Base-by-base conservation (phyloP, 23 tunicate genomes). In the Aplidium turbinatum region DNA sequence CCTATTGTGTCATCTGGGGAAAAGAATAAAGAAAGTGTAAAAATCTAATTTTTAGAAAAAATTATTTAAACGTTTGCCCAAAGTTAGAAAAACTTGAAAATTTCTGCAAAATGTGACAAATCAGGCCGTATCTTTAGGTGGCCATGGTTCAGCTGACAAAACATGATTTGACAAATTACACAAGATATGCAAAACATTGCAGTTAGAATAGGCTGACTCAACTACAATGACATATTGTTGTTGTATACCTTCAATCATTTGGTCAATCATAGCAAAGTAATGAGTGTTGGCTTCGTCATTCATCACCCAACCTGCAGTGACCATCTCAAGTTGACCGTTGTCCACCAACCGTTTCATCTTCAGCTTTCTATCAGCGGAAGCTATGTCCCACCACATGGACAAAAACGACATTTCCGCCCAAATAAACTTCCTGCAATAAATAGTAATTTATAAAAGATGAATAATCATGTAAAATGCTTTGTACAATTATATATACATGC, bases 281-380 rank as follows among this genome's bases (percentile, higher is more conserved):
- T 94, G 99, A 35, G 95, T 94, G 66, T 90, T 90, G 22, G 99
- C 99, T 58, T 94, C 99, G 57, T 94, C 99, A 47, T 90, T 94
- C 99, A 94, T 94, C 24, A 94, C 99, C 99, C 99, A 94, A 0
- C 99, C 99, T 5, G 87, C 99, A 20, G 99, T 94, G 3, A 94
- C 99, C 19, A 94, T 94, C 56, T 94, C 99, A 26, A 94, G 70
- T 68, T 94, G 99, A 18, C 90, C 86, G 64, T 72, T 82, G 0
- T 82, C 48, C 1, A 94, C 78, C 25, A 94, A 33, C 20, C 58
- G 66, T 33, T 73, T 77, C 47, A 66, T 25, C 20, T 87, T 87
- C 23, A 57, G 45, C 54, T 78, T 82, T 28, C 95, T 57, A 1
- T 72, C 86, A 4, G 77, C 63, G 56, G 78, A 47, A 6, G 92